phyloP scores from a whole-genome alignment of 2,113 vertebrate species.

The Pandion haliaetus region DNA sequence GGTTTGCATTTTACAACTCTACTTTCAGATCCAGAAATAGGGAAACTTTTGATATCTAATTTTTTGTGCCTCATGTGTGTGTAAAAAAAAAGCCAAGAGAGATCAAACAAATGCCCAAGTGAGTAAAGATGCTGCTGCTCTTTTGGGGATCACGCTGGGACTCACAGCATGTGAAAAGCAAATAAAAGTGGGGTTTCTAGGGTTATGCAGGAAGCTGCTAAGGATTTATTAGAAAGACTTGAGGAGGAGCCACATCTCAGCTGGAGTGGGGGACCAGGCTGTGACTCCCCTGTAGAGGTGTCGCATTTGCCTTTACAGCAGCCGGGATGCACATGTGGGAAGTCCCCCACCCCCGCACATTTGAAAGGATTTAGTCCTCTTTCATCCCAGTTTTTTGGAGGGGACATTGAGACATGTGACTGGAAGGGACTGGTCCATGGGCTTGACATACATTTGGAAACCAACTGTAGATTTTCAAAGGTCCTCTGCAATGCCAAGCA shows the following conservation, averaged over 20 bases:
- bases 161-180: rapidly evolving
- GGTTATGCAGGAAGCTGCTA: background rate
- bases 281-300: rapidly evolving
- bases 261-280: background rate
- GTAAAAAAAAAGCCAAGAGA: background rate
- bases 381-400: background rate
- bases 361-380: background rate
- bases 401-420: rapidly evolving
- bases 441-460: background rate
- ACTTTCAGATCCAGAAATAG: background rate
- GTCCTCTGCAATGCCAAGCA: rapidly evolving
- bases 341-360: background rate
- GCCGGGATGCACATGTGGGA: background rate
- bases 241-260: background rate
- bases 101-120: background rate
- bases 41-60: background rate
- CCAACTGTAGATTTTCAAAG: rapidly evolving
- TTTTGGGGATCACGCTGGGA: background rate
- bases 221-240: background rate
- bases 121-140: background rate
- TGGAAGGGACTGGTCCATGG: background rate
- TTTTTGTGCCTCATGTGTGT: background rate
- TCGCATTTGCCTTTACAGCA: background rate
- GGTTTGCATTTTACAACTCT: background rate
- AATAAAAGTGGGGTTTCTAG: background rate